These are phyloP conservation scores for Polydrusus tereticollis DNA, from an alignment of 2,888 invertebrate genomes.

Conservation along the genomic window DNA sequence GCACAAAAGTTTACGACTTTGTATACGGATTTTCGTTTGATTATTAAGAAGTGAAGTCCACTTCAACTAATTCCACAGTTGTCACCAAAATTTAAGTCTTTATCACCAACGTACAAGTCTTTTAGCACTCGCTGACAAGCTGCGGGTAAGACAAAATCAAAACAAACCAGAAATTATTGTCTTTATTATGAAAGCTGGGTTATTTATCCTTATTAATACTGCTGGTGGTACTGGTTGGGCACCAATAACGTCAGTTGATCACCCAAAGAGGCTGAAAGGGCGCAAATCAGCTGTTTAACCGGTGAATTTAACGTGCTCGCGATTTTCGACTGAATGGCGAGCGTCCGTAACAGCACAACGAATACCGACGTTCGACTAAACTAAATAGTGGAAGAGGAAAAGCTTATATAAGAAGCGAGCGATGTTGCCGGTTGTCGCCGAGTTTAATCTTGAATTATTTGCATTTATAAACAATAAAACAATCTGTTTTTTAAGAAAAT, in stretches of 20 bases:
- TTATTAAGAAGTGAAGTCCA: too few relatives aligned
- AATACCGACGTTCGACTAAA: conserved; percentile 36
- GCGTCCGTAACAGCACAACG: neutral
- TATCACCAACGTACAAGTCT: neutral
- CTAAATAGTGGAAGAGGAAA: conserved; percentile 36
- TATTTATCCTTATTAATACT: neutral
- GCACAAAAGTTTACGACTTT: too few relatives aligned
- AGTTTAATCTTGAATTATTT: neutral
- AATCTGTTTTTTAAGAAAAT: too few relatives aligned
- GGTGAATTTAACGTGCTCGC: conserved; percentile 28
- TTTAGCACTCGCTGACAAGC: too few relatives aligned
- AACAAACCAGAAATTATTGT: conserved; percentile 3
- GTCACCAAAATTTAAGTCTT: neutral
- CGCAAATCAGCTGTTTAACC: conserved; percentile 42
- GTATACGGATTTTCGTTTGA: too few relatives aligned
- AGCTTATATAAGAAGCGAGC: conserved; percentile 36
- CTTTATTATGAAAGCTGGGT: neutral
- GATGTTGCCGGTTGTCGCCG: conserved; percentile 14
- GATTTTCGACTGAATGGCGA: conserved; percentile 17
- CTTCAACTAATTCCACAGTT: too few relatives aligned
- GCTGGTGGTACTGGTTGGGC: neutral
- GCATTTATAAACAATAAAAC: too few relatives aligned
- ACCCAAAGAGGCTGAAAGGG: neutral
- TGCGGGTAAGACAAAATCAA: too few relatives aligned
- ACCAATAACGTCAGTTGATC: neutral